Conservation (phyloP, 2,888 invertebrate species). For the Spisula solida region DNA sequence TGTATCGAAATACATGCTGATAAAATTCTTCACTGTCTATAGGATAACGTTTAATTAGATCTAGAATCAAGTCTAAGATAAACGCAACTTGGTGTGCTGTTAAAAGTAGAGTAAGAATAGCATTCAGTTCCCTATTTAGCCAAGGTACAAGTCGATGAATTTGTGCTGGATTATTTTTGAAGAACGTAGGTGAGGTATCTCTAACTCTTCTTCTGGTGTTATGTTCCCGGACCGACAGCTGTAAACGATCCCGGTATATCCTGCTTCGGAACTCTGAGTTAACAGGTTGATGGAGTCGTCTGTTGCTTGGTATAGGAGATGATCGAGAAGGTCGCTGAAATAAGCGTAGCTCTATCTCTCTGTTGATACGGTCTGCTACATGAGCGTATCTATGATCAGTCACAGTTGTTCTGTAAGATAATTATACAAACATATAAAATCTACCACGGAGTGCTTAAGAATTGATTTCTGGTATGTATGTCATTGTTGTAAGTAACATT, state of each 20-base stretch:
- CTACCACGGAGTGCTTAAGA: too few relatives aligned
- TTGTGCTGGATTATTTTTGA: slow-evolving; percentile 91
- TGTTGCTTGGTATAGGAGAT: slow-evolving; percentile 57
- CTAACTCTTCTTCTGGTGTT: slow-evolving; percentile 72
- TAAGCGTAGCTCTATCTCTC: slow-evolving; percentile 58
- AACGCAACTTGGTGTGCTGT: slow-evolving; percentile 87
- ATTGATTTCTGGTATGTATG: too few relatives aligned
- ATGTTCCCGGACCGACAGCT: slow-evolving; percentile 91
- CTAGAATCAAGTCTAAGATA: slow-evolving; percentile 91
- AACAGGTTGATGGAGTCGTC: slow-evolving; percentile 67
- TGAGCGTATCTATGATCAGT: slow-evolving; percentile 80
- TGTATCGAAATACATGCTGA: slow-evolving; percentile 91
- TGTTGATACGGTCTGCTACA: slow-evolving; percentile 67
- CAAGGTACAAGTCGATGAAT: slow-evolving; percentile 95
- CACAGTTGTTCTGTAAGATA: slow-evolving; percentile 82
- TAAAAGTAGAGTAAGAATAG: slow-evolving; percentile 88
- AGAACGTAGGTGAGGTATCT: slow-evolving; percentile 85
- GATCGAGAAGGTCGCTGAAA: slow-evolving; percentile 72
- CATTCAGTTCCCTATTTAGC: slow-evolving; percentile 95
- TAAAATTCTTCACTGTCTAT: slow-evolving; percentile 90
- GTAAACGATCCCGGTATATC: slow-evolving; percentile 93
- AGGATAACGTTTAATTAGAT: slow-evolving; percentile 89
- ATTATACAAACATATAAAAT: background rate
- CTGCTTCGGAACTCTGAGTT: slow-evolving; percentile 89
- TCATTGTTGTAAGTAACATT: too few relatives aligned